A percentile compares a stretch with the other conserved stretches of the same genome.
Conservation (phyloP, 2,888 invertebrate genomes). For the Odiellus spinosus region DNA sequence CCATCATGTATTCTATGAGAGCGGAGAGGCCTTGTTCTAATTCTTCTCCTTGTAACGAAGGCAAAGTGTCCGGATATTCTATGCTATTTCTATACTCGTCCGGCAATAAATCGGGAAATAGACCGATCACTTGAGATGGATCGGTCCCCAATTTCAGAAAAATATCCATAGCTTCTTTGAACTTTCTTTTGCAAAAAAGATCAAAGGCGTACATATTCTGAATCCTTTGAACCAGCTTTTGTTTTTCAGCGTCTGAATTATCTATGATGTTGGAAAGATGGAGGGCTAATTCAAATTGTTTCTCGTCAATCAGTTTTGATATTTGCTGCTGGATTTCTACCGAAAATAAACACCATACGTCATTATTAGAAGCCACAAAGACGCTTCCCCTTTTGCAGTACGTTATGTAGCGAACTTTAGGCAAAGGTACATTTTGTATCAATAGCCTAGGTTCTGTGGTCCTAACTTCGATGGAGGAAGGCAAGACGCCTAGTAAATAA, state of each 20-base stretch:
- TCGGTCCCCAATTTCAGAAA: slow-evolving; percentile 82
- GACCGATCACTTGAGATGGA: slow-evolving; percentile 82
- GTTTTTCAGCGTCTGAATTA: slow-evolving; percentile 60
- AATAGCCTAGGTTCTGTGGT: slow-evolving; percentile 62
- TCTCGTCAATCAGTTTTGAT: slow-evolving; percentile 62
- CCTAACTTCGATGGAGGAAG: slow-evolving; percentile 67
- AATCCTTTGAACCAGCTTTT: slow-evolving; percentile 66
- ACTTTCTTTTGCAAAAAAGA: slow-evolving; percentile 73
- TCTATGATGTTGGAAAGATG: slow-evolving; percentile 61
- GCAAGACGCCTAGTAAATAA: slow-evolving; percentile 67
- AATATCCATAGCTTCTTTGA: slow-evolving; percentile 75
- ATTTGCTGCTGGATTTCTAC: slow-evolving; percentile 70
- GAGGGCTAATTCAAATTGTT: slow-evolving; percentile 84
- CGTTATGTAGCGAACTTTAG: slow-evolving; percentile 7
- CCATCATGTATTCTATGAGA: slow-evolving; percentile 73
- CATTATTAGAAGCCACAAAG: slow-evolving; percentile 70
- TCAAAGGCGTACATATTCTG: slow-evolving; percentile 79
- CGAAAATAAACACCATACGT: slow-evolving; percentile 72
- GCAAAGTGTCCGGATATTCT: slow-evolving; percentile 37
- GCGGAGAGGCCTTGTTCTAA: slow-evolving; percentile 73
- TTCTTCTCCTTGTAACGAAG: slow-evolving; percentile 61
- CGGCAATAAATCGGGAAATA: slow-evolving; percentile 76
- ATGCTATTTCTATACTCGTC: slow-evolving; percentile 37
- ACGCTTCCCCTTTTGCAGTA: slow-evolving; percentile 43
- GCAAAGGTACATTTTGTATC: slow-evolving; percentile 46